Evolutionary conservation across 2,113 vertebrate species (phyloP).

Genomic region (Myrmecobius fasciatus): DNA sequence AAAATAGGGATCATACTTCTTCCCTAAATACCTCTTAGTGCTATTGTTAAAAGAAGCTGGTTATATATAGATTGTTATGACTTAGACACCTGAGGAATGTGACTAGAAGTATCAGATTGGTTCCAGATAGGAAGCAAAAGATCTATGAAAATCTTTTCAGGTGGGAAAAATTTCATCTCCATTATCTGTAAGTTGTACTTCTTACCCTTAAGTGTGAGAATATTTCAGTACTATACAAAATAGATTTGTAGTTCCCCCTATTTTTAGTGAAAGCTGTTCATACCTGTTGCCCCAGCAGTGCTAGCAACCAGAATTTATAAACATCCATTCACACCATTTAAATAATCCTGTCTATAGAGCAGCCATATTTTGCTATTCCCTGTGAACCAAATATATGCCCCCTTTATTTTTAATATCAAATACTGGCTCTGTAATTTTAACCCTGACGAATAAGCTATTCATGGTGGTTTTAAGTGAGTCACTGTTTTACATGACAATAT

Average conservation of each 20-base stretch:
- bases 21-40: neutral
- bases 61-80: neutral
- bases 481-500: slow-evolving; percentile 73
- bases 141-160: neutral
- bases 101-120: neutral
- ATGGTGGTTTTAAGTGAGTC: slow-evolving; percentile 72
- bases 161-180: neutral
- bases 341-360: slow-evolving; percentile 76
- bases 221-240: slow-evolving; percentile 58
- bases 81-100: neutral
- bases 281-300: slow-evolving; percentile 72
- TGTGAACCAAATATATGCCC: slow-evolving; percentile 72
- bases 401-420: slow-evolving; percentile 75
- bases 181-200: neutral
- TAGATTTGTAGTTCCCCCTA: slow-evolving; percentile 75
- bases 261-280: slow-evolving; percentile 69
- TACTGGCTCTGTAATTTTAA: slow-evolving; percentile 74
- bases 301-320: slow-evolving; percentile 77
- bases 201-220: neutral
- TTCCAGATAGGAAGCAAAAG: neutral
- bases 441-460: slow-evolving; percentile 70
- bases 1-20: neutral
- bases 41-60: neutral
- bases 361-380: slow-evolving; percentile 75
- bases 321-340: slow-evolving; percentile 78